Conservation (phyloP, 2,797 vertebrate species). For the Mus caroli region DNA sequence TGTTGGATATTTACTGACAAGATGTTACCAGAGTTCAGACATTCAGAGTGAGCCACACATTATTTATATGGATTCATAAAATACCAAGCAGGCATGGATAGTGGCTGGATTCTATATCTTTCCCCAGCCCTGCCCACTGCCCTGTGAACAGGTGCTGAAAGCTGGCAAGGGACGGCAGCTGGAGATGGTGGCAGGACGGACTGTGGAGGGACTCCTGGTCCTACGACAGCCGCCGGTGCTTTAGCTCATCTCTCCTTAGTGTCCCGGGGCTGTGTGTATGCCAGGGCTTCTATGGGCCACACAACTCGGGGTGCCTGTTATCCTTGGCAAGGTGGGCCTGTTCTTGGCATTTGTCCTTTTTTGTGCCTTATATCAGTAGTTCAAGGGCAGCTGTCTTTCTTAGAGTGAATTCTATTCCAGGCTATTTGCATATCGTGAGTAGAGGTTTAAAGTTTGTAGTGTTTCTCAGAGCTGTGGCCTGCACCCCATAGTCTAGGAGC, state of each 20-base stretch:
- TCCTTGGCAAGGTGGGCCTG: no score
- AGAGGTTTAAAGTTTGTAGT: neutral
- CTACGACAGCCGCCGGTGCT: accelerated
- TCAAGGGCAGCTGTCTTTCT: neutral
- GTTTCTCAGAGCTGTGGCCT: neutral
- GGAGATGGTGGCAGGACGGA: conserved; percentile 58
- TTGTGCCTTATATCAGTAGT: no score
- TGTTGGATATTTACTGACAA: conserved; percentile 75
- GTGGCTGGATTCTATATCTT: conserved; percentile 42
- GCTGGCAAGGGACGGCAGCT: neutral
- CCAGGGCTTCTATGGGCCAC: neutral
- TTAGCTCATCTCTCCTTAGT: accelerated
- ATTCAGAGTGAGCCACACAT: conserved; percentile 75
- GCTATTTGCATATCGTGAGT: neutral
- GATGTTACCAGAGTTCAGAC: conserved; percentile 76
- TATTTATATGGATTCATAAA: conserved; percentile 74
- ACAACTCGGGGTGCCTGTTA: accelerated
- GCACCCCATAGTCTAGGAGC: accelerated
- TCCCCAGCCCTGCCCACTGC: neutral
- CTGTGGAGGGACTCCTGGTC: neutral
- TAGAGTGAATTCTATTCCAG: neutral
- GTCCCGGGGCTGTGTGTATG: accelerated
- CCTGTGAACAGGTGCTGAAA: neutral
- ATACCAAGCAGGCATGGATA: conserved; percentile 43
- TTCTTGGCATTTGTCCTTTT: neutral